phyloP scores from a whole-genome alignment of 1,140 invertebrate species.

The Monochamus saltuarius region DNA sequence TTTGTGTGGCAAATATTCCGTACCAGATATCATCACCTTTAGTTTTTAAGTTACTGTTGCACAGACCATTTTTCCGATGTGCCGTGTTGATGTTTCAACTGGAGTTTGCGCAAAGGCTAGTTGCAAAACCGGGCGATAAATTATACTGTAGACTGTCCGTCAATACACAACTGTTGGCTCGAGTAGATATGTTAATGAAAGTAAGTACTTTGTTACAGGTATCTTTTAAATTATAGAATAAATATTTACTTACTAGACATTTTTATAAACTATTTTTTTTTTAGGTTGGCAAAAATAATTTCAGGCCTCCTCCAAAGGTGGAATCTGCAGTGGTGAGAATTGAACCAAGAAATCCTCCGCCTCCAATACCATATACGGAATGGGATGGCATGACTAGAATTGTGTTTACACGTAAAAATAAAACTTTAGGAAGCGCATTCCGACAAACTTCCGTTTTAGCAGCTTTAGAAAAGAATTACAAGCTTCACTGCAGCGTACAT shows the following conservation, averaged over 20 bases:
- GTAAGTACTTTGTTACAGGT: slow-evolving; percentile 53
- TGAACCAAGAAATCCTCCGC: slow-evolving; percentile 95
- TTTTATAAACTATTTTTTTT: slow-evolving; percentile 21
- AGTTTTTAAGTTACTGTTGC: slow-evolving; percentile 95
- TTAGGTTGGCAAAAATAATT: slow-evolving; percentile 96
- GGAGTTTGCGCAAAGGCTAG: slow-evolving; percentile 96
- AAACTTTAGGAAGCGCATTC: slow-evolving; percentile 75
- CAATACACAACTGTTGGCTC: slow-evolving; percentile 93
- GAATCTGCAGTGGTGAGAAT: slow-evolving; percentile 98
- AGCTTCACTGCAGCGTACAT: slow-evolving; percentile 80
- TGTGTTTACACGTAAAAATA: slow-evolving; percentile 93
- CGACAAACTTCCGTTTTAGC: slow-evolving; percentile 78
- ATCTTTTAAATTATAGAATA: neutral
- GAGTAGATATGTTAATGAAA: slow-evolving; percentile 97
- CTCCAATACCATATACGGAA: slow-evolving; percentile 94
- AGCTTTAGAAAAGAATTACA: slow-evolving; percentile 91
- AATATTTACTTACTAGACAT: neutral
- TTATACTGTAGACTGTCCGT: slow-evolving; percentile 95
- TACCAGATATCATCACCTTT: slow-evolving; percentile 99
- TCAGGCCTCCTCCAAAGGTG: slow-evolving; percentile 96
- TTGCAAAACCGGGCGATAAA: slow-evolving; percentile 97
- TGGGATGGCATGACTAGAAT: slow-evolving; percentile 97
- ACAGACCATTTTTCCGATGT: slow-evolving; percentile 84
- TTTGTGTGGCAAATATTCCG: slow-evolving; percentile 99
- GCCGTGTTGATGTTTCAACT: slow-evolving; percentile 98